Base-by-base conservation (phyloP, 2,797 vertebrate genomes). In the Eospalax fontanierii region DNA sequence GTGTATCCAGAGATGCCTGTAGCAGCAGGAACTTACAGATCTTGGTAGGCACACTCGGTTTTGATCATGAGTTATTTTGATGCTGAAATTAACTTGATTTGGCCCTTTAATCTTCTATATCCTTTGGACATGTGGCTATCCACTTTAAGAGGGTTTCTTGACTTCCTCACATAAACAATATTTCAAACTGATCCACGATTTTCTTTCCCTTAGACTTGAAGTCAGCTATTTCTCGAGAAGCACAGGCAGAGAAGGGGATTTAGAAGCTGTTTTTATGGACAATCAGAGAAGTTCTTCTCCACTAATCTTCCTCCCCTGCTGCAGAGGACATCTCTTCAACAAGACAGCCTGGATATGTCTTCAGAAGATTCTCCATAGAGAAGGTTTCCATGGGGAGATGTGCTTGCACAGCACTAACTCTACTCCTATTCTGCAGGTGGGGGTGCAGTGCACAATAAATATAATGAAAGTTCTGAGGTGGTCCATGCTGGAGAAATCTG, bases 41-140 rank as follows among this genome's bases (percentile, higher is more conserved):
- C 75, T 40, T 65, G n/a, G 21, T 40, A 83, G 61, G 19, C 10
- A 76, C 88, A 66, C 38, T 88, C 15, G 87, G 15, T 40, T 76
- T 73, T 88, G 33, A 43, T 65, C 4, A 74, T 73, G 8, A 59
- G 54, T 70, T 87, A 90, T 74, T 89, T 96, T 63, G 71, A 75
- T 86, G n/a, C 30, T 83, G 24, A 81, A 89, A 85, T 91, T 14
- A 91, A 78, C 19, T 78, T 73, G 22, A 74, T 59, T 65, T 73
- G 22, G 38, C 14, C 12, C 16, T 79, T 89, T 73, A 74, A 54
- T 30, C 19, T 22, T n/a, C 14, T 61, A 1, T 92, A 61, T 78
- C 33, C 21, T 76, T 86, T 59, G 26, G 38, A n/a, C 57, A 50
- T 63, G 46, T 73, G 33, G 74, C 43, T 54, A 40, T 66, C 24